Base-by-base conservation (phyloP, 2,113 vertebrate genomes). In the Oxyura jamaicensis region DNA sequence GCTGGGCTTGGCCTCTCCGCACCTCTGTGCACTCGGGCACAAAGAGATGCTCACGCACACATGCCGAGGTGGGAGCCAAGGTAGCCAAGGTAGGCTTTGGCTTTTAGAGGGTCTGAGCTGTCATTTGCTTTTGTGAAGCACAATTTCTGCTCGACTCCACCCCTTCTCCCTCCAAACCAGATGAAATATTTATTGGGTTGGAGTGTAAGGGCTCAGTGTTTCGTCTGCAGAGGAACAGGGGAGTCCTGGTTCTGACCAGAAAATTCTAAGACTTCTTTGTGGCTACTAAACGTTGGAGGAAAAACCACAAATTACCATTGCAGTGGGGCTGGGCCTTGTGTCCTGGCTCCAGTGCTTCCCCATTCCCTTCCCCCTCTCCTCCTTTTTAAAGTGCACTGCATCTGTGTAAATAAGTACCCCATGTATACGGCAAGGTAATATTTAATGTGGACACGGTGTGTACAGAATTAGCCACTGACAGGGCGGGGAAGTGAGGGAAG, bases 291-390 rank as follows among this genome's bases (percentile, higher is more conserved):
- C 96, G 97, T 98, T 97, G 97, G 98, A 98, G 97, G 98, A 98
- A 97, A 98, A 99, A 98, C 98, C 99, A 98, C 99, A 99, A 98
- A 99, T 99, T 98, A 98, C 98, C 98, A 98, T 98, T 97, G 98
- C 98, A 98, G 97, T 97, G 97, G 97, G 97, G 96, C 97, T 98
- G 98, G 97, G 95, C 97, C 77, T 98, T 97, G 95, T 94, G 91
- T 97, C 97, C 97, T 98, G 98, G 97, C 97, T 97, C 95, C 94
- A 94, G 86, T 72, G 93, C 88, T 87, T 96, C 92, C 87, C 95
- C 55, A 19, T 79, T 80, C 94, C 92, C 96, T 92, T 44, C 74
- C 74, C 82, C 86, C 74, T 88, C 88, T 80, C 90, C 95, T 97
- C 91, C 80, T 8, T 31, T 92, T 97, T 87, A 53, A 97, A 98